These are phyloP conservation scores for Hirtodrosophila trivittata DNA, from an alignment of 2,888 invertebrate genomes.

Conservation along the genomic window DNA sequence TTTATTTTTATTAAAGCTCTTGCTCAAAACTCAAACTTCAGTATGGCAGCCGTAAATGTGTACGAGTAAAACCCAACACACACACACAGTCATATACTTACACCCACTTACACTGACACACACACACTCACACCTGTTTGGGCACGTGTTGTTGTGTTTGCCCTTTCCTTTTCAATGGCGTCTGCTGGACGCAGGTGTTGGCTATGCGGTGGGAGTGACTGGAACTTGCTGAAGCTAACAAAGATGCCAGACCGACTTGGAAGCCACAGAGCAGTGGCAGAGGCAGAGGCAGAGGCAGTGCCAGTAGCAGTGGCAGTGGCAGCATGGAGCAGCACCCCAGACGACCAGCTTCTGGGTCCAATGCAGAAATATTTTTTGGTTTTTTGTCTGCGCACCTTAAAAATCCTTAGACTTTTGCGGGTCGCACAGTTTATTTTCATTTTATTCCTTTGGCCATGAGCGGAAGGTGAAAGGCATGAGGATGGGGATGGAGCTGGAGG, in stretches of 20 bases:
- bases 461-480: not conserved
- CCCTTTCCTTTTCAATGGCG: constrained; percentile 52
- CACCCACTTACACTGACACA: constrained; percentile 7
- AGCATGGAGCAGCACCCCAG: constrained; percentile 27
- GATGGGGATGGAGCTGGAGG: constrained; percentile 7
- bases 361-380: constrained; percentile 38
- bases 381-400: constrained; percentile 62
- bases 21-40: constrained; percentile 61
- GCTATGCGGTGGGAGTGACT: constrained; percentile 62
- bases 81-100: not conserved
- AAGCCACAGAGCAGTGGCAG: constrained; percentile 58
- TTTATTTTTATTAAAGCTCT: constrained; percentile 62
- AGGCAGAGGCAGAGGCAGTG: constrained; percentile 4
- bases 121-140: constrained; percentile 4
- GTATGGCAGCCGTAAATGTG: constrained; percentile 53
- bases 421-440: constrained; percentile 52
- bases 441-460: constrained; percentile 25
- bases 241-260: constrained; percentile 66
- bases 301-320: constrained; percentile 11
- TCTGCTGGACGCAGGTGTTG: constrained; percentile 79
- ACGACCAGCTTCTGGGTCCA: constrained; percentile 23
- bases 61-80: constrained; percentile 17
- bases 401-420: constrained; percentile 67
- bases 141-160: constrained; percentile 44
- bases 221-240: constrained; percentile 38